These are phyloP conservation scores for Sylvia borin DNA, from an alignment of 2,797 vertebrate species.

Conservation along the genomic window DNA sequence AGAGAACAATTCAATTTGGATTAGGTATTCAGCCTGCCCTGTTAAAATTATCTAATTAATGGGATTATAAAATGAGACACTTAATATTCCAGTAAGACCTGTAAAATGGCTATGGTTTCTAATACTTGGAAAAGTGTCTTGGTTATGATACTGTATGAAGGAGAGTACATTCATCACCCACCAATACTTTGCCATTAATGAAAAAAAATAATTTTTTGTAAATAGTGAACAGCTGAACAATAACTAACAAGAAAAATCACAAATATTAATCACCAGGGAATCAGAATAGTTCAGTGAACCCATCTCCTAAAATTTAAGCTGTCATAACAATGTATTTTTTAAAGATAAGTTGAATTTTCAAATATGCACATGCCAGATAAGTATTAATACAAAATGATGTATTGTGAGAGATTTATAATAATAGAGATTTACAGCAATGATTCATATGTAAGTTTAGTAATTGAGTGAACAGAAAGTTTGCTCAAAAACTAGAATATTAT, in stretches of 20 bases:
- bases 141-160: not conserved
- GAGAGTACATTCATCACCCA: not conserved
- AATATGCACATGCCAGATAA: not conserved
- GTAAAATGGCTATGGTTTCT: not conserved
- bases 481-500: not conserved
- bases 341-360: not conserved
- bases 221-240: not conserved
- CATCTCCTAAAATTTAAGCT: not conserved
- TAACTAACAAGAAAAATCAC: not conserved
- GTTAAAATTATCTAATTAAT: slow-evolving; percentile 15
- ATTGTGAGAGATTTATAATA: not conserved
- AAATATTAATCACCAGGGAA: not conserved
- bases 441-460: not conserved
- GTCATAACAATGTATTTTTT: not conserved
- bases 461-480: not conserved
- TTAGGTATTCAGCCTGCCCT: not conserved
- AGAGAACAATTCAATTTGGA: not conserved
- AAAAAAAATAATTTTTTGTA: not conserved
- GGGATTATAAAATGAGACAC: not conserved
- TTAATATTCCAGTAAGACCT: not conserved
- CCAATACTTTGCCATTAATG: not conserved
- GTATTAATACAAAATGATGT: not conserved
- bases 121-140: not conserved
- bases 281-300: not conserved
- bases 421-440: not conserved